Percentiles rank a stretch among this genome's conserved stretches.
Evolutionary conservation across 2,113 vertebrate species (phyloP).

Genomic region (Pelecanoides urinatrix): DNA sequence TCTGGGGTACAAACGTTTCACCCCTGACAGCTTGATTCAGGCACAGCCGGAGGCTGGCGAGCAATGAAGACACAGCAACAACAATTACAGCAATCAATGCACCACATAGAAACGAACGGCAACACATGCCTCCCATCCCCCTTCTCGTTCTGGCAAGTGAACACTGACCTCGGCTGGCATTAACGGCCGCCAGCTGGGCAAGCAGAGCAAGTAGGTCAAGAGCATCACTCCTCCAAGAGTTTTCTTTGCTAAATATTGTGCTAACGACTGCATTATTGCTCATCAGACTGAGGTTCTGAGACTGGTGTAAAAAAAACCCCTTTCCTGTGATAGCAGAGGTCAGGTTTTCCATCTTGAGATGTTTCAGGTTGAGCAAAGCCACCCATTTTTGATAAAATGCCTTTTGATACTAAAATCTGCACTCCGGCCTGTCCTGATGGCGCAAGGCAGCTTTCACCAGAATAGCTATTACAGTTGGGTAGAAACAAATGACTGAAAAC

Average conservation of each 20-base stretch:
- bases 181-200: slow-evolving; percentile 20
- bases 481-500: background rate
- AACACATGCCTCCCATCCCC: background rate
- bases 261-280: background rate
- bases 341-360: background rate
- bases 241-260: background rate
- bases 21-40: background rate
- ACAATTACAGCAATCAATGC: background rate
- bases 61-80: background rate
- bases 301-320: background rate
- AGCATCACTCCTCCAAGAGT: slow-evolving; percentile 15
- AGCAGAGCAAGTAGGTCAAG: slow-evolving; percentile 43
- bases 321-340: background rate
- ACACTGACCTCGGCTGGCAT: background rate
- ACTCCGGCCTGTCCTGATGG: background rate
- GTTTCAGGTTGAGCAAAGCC: background rate
- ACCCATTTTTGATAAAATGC: background rate
- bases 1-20: background rate
- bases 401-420: background rate
- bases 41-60: background rate
- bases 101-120: background rate
- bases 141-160: background rate
- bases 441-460: background rate
- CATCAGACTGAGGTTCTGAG: background rate
- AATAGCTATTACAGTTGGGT: background rate